phyloP scores from a whole-genome alignment of 2,888 invertebrate species.

The Stenichneumon culpator region DNA sequence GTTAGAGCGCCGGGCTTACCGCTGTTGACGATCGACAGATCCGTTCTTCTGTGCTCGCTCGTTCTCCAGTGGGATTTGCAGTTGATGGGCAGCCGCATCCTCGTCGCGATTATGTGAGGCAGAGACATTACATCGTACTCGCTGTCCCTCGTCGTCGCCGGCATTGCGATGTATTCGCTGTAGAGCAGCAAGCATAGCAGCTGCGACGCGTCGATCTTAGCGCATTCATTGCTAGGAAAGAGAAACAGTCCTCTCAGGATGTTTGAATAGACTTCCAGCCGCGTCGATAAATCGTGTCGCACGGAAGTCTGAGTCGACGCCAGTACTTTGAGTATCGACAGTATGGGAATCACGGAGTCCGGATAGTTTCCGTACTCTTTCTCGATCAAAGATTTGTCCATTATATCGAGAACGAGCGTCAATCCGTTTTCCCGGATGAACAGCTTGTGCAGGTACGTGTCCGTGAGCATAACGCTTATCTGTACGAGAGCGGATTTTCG shows the following conservation, averaged over 20 bases:
- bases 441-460: slow-evolving; percentile 87
- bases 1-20: slow-evolving; percentile 72
- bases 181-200: slow-evolving; percentile 86
- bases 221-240: slow-evolving; percentile 86
- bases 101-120: slow-evolving; percentile 84
- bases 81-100: slow-evolving; percentile 85
- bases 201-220: slow-evolving; percentile 85
- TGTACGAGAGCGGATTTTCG: slow-evolving; percentile 90
- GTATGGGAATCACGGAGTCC: slow-evolving; percentile 86
- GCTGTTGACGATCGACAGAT: slow-evolving; percentile 75
- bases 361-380: slow-evolving; percentile 86
- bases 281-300: slow-evolving; percentile 87
- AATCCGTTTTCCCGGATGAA: slow-evolving; percentile 88
- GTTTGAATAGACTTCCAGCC: slow-evolving; percentile 84
- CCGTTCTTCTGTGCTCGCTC: slow-evolving; percentile 83
- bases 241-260: slow-evolving; percentile 87
- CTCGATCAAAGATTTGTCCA: slow-evolving; percentile 85
- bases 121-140: slow-evolving; percentile 84
- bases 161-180: slow-evolving; percentile 83
- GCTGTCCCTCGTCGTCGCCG: slow-evolving; percentile 58
- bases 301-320: slow-evolving; percentile 87
- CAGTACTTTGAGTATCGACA: slow-evolving; percentile 85
- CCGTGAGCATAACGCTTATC: slow-evolving; percentile 89
- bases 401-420: slow-evolving; percentile 85
- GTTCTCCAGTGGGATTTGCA: slow-evolving; percentile 85